Conservation (phyloP, 2,888 invertebrate genomes). For the Aspidiotus destructor region DNA sequence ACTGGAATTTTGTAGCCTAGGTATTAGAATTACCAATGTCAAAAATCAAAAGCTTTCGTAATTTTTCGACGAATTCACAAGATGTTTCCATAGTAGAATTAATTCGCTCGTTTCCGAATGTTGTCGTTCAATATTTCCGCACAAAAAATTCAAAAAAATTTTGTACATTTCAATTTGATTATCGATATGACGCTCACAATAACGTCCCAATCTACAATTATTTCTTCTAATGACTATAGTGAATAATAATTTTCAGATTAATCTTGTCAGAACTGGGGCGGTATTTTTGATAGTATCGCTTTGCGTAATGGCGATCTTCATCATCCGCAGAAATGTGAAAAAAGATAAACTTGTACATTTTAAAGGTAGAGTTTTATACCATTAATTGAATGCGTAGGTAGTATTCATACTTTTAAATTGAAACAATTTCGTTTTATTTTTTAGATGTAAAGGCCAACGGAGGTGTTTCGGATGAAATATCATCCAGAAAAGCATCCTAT, state of each 20-base stretch:
- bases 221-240: not conserved
- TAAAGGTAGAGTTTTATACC: constrained; percentile 28
- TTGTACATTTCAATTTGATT: no score
- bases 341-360: constrained; percentile 33
- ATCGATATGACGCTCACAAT: no score
- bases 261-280: constrained; percentile 36
- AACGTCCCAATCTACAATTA: not conserved
- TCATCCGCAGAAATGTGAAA: constrained; percentile 35
- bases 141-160: no score
- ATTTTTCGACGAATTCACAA: no score
- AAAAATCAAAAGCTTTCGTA: no score
- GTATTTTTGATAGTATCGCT: constrained; percentile 36
- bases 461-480: constrained; percentile 31
- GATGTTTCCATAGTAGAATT: no score
- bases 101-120: no score
- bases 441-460: constrained; percentile 33
- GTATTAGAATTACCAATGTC: no score
- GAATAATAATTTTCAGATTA: constrained; percentile 35
- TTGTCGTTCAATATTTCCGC: no score
- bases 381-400: not conserved
- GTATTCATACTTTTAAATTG: not conserved
- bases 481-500: constrained; percentile 34
- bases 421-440: not conserved
- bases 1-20: no score
- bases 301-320: constrained; percentile 34